phyloP scores from a whole-genome alignment of 2,113 vertebrate genomes.

The Gobio gobio region DNA sequence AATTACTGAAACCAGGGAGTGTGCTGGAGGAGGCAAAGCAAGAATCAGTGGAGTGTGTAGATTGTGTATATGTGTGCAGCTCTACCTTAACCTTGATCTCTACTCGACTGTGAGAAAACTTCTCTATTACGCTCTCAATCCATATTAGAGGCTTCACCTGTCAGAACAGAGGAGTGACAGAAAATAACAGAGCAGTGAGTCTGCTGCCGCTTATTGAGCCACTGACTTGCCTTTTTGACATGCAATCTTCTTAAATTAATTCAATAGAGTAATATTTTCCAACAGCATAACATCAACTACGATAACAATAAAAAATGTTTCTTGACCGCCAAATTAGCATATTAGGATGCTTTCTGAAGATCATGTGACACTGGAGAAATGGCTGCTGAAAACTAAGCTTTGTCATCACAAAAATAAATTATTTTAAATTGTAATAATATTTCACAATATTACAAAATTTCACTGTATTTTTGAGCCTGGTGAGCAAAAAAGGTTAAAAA shows the following conservation, averaged over 20 bases:
- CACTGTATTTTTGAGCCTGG: not conserved
- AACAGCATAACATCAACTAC: not conserved
- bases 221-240: not conserved
- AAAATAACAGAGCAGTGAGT: slow-evolving; percentile 8
- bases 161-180: slow-evolving; percentile 40
- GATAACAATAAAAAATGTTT: no score
- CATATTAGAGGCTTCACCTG: slow-evolving; percentile 85
- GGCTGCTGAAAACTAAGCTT: no score
- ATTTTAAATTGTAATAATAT: not conserved
- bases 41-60: slow-evolving; percentile 36
- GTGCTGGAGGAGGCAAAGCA: not conserved
- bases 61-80: slow-evolving; percentile 26
- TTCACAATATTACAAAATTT: not conserved
- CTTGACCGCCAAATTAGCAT: no score
- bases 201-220: slow-evolving; percentile 17
- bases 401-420: no score
- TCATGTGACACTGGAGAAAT: no score
- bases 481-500: not conserved
- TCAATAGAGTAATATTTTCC: not conserved
- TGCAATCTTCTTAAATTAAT: not conserved
- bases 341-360: no score
- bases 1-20: slow-evolving; percentile 19
- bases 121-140: slow-evolving; percentile 84
- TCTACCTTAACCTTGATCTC: slow-evolving; percentile 85
- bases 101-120: slow-evolving; percentile 82